These are phyloP conservation scores for Chymomyza fuscimana DNA, from an alignment of 2,888 invertebrate species.

Conservation along the genomic window DNA sequence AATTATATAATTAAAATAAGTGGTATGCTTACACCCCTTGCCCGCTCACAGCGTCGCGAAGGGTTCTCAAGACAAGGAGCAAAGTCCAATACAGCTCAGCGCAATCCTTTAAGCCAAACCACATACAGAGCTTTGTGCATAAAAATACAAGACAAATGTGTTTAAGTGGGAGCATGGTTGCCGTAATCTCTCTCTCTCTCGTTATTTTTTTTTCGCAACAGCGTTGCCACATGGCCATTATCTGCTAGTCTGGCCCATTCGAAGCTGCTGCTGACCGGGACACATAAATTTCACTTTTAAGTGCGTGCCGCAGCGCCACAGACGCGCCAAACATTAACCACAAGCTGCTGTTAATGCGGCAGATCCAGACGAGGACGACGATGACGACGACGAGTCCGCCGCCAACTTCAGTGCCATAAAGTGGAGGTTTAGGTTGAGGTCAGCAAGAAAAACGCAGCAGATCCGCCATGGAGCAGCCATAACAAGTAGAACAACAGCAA, in stretches of 20 bases:
- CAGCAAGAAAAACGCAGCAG: not conserved
- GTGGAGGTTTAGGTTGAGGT: slow-evolving; percentile 3
- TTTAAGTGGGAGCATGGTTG: not conserved
- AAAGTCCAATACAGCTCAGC: not conserved
- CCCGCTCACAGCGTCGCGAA: not conserved
- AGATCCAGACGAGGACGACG: not conserved
- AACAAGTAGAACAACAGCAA: not conserved
- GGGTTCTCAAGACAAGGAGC: not conserved
- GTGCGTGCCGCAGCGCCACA: slow-evolving; percentile 35
- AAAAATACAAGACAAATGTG: slow-evolving; percentile 49
- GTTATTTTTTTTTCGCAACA: slow-evolving; percentile 13
- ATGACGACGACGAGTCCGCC: not conserved
- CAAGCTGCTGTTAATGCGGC: slow-evolving; percentile 35
- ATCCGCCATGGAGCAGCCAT: not conserved
- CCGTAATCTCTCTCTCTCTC: slow-evolving; percentile 14
- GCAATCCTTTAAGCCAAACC: slow-evolving; percentile 9
- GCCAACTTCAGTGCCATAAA: not conserved
- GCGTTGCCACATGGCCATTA: slow-evolving; percentile 17
- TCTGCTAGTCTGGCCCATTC: slow-evolving; percentile 12
- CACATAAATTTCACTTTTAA: slow-evolving; percentile 57
- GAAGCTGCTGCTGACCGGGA: slow-evolving; percentile 35
- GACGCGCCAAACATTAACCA: slow-evolving; percentile 43
- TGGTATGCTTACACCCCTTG: not conserved
- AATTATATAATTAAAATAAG: not conserved
- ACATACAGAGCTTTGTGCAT: slow-evolving; percentile 14